Conservation (phyloP, 2,888 invertebrate species). For the Spilosoma lubricipeda region DNA sequence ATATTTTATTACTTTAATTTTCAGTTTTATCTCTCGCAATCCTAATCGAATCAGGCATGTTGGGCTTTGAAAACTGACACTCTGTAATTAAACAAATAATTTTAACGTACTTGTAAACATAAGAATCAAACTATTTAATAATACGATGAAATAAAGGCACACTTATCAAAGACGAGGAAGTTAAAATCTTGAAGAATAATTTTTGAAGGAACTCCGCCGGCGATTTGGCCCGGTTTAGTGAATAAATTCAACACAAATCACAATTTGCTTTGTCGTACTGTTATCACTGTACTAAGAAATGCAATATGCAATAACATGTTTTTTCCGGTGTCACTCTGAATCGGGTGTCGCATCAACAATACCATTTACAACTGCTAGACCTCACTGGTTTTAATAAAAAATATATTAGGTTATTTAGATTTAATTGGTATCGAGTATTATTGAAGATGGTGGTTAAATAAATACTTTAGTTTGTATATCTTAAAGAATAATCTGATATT, state of each 20-base stretch:
- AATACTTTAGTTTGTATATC: not conserved
- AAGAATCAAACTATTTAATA: not conserved
- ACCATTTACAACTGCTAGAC: not conserved
- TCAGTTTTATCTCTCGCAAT: not conserved
- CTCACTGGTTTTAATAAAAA: constrained; percentile 3
- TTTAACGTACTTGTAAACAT: not conserved
- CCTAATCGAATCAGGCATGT: not conserved
- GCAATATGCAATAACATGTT: constrained; percentile 5
- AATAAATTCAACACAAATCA: constrained; percentile 9
- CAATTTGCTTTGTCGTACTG: not conserved
- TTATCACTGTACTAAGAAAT: constrained; percentile 14
- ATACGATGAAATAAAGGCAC: not conserved
- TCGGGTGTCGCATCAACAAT: constrained; percentile 5
- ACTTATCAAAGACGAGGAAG: not conserved
- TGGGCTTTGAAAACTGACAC: not conserved
- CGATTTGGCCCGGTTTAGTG: not conserved
- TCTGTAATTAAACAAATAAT: not conserved
- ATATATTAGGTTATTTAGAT: not conserved
- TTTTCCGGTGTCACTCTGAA: constrained; percentile 13
- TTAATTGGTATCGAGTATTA: not conserved
- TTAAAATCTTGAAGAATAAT: no score
- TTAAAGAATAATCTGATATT: not conserved
- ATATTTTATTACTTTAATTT: not conserved
- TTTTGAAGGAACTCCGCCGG: no score
- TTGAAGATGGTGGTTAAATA: not conserved